These are phyloP conservation scores for Brienomyrus longianalis DNA, from an alignment of 2,113 vertebrate genomes.

Conservation along the genomic window DNA sequence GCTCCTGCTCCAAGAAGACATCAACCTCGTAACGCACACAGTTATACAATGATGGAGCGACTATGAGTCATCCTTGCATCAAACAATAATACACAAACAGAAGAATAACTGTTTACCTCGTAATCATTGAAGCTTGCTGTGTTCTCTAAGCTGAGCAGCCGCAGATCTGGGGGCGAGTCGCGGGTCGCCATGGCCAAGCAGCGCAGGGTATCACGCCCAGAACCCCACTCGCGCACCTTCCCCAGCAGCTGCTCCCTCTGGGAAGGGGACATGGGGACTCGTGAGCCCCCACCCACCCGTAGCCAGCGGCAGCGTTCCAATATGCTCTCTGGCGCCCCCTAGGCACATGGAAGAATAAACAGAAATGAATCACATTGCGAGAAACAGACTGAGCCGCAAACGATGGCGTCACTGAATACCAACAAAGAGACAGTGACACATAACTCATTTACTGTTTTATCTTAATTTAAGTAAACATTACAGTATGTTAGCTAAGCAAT, in stretches of 20 bases:
- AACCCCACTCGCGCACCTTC: constrained; percentile 58
- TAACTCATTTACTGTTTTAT: background rate
- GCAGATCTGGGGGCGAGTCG: constrained; percentile 55
- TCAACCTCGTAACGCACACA: background rate
- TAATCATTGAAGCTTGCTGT: constrained; percentile 48
- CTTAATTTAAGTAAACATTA: background rate
- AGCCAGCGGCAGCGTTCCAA: constrained; percentile 59
- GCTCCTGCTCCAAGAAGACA: background rate
- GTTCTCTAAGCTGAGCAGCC: constrained; percentile 61
- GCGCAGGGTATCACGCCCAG: constrained; percentile 61
- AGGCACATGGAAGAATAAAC: background rate
- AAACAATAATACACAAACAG: background rate
- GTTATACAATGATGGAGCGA: background rate
- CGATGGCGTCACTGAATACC: background rate
- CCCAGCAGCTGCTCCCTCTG: constrained; percentile 56
- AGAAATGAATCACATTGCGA: background rate
- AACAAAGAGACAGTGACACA: background rate
- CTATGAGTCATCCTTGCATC: background rate
- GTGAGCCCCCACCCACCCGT: constrained; percentile 45
- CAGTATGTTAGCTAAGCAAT: background rate
- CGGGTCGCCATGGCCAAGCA: constrained; percentile 68
- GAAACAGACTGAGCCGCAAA: background rate
- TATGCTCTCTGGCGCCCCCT: constrained; percentile 67
- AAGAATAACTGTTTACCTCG: constrained; percentile 46
- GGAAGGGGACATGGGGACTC: constrained; percentile 46